Base-by-base conservation (phyloP, 2,797 vertebrate species). In the Myiotriccus ornatus region DNA sequence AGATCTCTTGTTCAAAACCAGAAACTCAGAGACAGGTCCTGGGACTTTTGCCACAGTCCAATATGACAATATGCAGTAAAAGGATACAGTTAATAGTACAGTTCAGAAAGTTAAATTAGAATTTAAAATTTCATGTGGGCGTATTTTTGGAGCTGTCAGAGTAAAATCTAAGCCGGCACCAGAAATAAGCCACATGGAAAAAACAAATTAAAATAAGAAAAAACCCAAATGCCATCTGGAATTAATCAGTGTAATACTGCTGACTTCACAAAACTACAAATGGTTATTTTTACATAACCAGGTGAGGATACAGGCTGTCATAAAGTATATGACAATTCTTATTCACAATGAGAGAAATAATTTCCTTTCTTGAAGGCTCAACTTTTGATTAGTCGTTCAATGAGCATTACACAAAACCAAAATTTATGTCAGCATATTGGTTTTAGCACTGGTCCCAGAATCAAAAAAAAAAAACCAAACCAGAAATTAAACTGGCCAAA, bases 211-310 rank as follows among this genome's bases (percentile, higher is more conserved):
- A 25, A 52, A 55, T 14, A 28, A 46, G 17, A 37, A 24, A 39
- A 10, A 37, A 39, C 23, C 35, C 69, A 84, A 34, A 28, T 1
- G 19, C 24, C 39, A 46, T 7, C 19, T 63, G 41, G 64, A 94
- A 74, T 92, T 84, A 93, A 67, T 95, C 81, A 56, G 18, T 37
- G 3, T 30, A 53, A 90, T 85, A 87, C 37, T 83, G 90, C 92
- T 89, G 94, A 94, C 27, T 82, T 89, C 52, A 47, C 84, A 80
- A 50, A 95, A 64, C 75, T 77, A 43, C 68, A 53, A 59, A 57
- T 49, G 64, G 53, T 60, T 83, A 75, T 87, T 89, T 95, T 94
- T 92, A 68, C 53, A 67, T 25, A 83, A 62, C 49, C 57, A 87
- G 64, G 65, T 85, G 37, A 92, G 30, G 60, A 68, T 80, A 60